phyloP scores from a whole-genome alignment of 2,113 vertebrate genomes.

The Stegastes partitus region DNA sequence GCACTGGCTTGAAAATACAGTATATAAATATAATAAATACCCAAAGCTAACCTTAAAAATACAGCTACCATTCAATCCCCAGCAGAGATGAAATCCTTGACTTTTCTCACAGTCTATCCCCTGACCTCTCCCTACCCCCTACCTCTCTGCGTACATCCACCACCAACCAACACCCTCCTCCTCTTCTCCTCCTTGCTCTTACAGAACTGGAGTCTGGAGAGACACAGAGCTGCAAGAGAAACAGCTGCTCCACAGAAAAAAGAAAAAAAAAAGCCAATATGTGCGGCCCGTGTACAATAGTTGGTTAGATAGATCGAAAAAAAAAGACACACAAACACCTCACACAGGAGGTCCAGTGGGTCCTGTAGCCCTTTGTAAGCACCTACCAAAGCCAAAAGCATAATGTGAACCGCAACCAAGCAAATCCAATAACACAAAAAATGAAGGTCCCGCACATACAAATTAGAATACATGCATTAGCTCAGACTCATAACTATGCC shows the following conservation, averaged over 20 bases:
- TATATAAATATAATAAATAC: conserved; percentile 55
- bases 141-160: conserved; percentile 37
- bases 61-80: conserved; percentile 44
- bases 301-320: conserved; percentile 40
- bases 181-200: conserved; percentile 36
- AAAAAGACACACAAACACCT: conserved; percentile 5
- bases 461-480: conserved; percentile 67
- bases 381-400: conserved; percentile 57
- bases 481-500: conserved; percentile 64
- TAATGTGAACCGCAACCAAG: conserved; percentile 65
- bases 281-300: conserved; percentile 45
- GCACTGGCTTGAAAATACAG: conserved; percentile 29
- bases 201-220: conserved; percentile 63
- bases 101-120: conserved; percentile 71
- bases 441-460: conserved; percentile 47
- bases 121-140: conserved; percentile 68
- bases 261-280: too few species aligned
- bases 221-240: conserved; percentile 78
- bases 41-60: conserved; percentile 53
- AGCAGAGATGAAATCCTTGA: conserved; percentile 73
- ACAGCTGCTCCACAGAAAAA: conserved; percentile 74
- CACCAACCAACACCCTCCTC: conserved; percentile 25
- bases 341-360: conserved; percentile 46
- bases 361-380: conserved; percentile 25
- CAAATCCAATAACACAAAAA: conserved; percentile 70